Conservation (phyloP, 2,113 vertebrate species). For the Bos indicus region DNA sequence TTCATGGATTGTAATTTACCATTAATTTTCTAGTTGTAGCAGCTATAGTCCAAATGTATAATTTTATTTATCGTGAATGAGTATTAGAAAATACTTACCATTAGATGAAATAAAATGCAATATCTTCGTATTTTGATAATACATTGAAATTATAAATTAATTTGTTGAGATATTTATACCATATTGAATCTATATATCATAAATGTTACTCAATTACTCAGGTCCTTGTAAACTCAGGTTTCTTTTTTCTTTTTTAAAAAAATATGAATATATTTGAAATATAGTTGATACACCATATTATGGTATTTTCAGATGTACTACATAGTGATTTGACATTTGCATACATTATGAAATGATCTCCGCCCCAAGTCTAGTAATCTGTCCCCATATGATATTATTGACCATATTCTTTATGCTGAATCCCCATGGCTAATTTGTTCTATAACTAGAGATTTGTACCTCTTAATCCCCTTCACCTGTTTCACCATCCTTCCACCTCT, state of each 20-base stretch:
- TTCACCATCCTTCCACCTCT: not conserved
- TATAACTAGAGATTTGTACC: not conserved
- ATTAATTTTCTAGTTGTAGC: not conserved
- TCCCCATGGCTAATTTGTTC: not conserved
- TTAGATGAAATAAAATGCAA: not conserved
- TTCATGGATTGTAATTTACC: not conserved
- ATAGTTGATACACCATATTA: not conserved
- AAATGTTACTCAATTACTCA: not conserved
- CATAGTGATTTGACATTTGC: not conserved
- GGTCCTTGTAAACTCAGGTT: no score
- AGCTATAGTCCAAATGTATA: not conserved
- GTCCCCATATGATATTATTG: not conserved
- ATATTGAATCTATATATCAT: not conserved
- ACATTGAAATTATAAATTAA: not conserved
- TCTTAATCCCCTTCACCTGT: not conserved
- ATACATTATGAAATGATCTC: not conserved
- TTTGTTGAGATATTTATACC: not conserved
- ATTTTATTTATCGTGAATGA: not conserved
- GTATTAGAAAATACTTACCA: not conserved
- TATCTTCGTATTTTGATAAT: not conserved
- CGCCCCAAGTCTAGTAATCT: not conserved
- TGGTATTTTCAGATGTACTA: not conserved
- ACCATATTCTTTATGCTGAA: not conserved
- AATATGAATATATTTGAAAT: not conserved
- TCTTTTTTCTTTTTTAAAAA: not conserved